Conservation (phyloP, 1,140 invertebrate species). For the Apis cerana region DNA sequence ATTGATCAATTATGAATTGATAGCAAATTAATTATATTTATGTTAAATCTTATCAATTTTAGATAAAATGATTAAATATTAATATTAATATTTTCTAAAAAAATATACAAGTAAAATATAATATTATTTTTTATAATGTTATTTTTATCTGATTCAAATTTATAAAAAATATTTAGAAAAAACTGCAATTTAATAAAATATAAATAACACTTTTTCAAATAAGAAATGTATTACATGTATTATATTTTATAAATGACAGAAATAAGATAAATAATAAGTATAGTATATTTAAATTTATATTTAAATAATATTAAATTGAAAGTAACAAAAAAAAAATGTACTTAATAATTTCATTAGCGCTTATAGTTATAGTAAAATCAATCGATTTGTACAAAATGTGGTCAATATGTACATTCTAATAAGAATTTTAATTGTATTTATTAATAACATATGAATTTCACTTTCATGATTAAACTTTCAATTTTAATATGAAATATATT, state of each 20-base stretch:
- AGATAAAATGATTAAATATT: not conserved
- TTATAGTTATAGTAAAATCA: conserved; percentile 39
- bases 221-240: not conserved
- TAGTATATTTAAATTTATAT: not conserved
- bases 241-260: not conserved
- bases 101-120: not conserved
- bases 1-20: not conserved
- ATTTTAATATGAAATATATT: conserved; percentile 1
- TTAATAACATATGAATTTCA: conserved; percentile 42
- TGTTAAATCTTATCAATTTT: not conserved
- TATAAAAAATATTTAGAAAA: not conserved
- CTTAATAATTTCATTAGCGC: conserved; percentile 19
- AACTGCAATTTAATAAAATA: not conserved
- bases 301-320: not conserved
- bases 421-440: conserved; percentile 37
- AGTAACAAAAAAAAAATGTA: not conserved
- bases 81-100: not conserved
- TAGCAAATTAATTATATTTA: not conserved
- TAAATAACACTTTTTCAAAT: too few relatives aligned
- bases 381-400: conserved; percentile 30
- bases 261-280: not conserved
- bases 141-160: not conserved
- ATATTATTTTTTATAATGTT: not conserved
- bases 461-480: conserved; percentile 41
- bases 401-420: conserved; percentile 26